Evolutionary conservation across 1,140 invertebrate species (phyloP).

Genomic region (Sarcophaga peregrina): DNA sequence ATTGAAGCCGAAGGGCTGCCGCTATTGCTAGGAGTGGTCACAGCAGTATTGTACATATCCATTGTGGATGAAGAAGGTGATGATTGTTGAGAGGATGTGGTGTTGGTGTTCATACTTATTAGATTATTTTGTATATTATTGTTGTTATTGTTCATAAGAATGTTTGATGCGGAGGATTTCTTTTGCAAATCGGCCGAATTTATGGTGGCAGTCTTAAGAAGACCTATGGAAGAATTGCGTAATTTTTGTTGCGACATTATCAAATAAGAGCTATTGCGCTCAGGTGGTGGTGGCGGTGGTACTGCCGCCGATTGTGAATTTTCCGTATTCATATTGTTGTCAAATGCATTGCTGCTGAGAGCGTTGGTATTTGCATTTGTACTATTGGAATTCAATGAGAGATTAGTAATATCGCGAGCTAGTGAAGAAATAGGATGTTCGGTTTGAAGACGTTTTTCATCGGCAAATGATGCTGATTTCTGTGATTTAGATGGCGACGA

Average conservation of each 20-base stretch:
- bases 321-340: constrained; percentile 49
- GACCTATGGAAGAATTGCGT: constrained; percentile 55
- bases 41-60: constrained; percentile 50
- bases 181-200: constrained; percentile 55
- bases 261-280: constrained; percentile 83
- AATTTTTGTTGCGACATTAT: constrained; percentile 76
- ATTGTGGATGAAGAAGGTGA: constrained; percentile 51
- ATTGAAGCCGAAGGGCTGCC: constrained; percentile 48
- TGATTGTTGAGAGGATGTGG: constrained; percentile 47
- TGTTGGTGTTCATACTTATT: constrained; percentile 47
- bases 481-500: constrained; percentile 65
- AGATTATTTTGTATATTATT: constrained; percentile 57
- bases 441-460: constrained; percentile 62
- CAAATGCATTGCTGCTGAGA: constrained; percentile 4
- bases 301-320: constrained; percentile 44
- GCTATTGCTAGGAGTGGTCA: constrained; percentile 49
- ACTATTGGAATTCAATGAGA: constrained; percentile 46
- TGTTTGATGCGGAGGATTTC: constrained; percentile 46
- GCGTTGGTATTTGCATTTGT: constrained; percentile 13
- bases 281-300: constrained; percentile 77
- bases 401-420: constrained; percentile 57
- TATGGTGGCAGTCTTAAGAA: constrained; percentile 59
- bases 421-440: constrained; percentile 62
- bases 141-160: constrained; percentile 47
- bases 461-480: constrained; percentile 64